These are phyloP conservation scores for Brachypalpus laphriformis DNA, from an alignment of 2,888 invertebrate species.

Conservation along the genomic window DNA sequence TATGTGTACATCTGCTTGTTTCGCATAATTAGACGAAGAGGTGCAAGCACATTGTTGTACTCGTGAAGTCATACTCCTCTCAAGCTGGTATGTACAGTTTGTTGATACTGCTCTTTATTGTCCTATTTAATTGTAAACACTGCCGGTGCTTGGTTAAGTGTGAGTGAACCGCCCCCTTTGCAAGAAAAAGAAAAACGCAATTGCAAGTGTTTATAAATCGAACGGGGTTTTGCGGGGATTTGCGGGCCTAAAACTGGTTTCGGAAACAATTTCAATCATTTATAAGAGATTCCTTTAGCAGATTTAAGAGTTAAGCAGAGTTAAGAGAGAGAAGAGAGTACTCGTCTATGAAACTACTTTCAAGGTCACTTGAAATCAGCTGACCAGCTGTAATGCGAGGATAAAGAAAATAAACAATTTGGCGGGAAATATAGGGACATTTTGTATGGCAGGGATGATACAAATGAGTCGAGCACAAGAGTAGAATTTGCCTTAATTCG, in stretches of 20 bases:
- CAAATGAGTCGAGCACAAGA: too few relatives aligned
- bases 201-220: neutral
- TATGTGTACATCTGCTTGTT: neutral
- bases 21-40: neutral
- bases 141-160: neutral
- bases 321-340: neutral
- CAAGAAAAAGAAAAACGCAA: neutral
- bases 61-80: neutral
- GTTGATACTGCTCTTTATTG: neutral
- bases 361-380: neutral
- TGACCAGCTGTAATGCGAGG: neutral
- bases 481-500: too few relatives aligned
- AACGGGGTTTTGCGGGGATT: neutral
- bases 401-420: neutral
- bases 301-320: neutral
- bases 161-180: neutral
- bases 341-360: neutral
- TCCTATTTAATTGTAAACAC: neutral
- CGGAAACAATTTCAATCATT: too few relatives aligned
- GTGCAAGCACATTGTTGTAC: too few relatives aligned
- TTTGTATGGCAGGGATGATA: too few relatives aligned
- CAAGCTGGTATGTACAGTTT: neutral
- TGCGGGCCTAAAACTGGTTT: neutral
- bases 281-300: neutral
- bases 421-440: conserved; percentile 7